Percentiles rank a stretch among this genome's conserved stretches.
Evolutionary conservation across 2,113 vertebrate species (phyloP).

Genomic region (Macrotus californicus): DNA sequence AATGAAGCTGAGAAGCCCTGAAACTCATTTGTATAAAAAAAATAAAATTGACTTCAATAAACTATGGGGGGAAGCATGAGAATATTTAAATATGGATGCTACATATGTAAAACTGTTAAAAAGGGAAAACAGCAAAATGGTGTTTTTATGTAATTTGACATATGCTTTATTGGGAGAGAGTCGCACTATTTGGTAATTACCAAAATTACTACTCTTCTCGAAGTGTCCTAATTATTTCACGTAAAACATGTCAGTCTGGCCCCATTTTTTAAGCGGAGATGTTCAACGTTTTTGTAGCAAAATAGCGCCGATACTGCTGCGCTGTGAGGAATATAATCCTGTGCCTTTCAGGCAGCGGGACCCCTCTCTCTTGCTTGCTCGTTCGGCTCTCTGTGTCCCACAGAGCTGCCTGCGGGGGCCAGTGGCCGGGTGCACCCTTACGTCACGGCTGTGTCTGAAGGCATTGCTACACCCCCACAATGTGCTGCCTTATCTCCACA

Average conservation of each 20-base stretch:
- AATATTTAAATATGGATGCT: not conserved
- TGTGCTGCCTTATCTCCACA: too few species aligned
- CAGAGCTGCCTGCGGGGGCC: too few species aligned
- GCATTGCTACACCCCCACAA: too few species aligned
- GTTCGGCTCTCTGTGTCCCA: too few species aligned
- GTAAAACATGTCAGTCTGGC: constrained; percentile 42
- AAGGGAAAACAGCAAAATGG: not conserved
- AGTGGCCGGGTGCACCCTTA: too few species aligned
- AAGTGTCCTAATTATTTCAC: not conserved
- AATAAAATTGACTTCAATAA: not conserved
- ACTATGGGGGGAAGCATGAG: not conserved
- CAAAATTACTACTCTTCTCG: constrained; percentile 50
- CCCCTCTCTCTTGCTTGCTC: too few species aligned
- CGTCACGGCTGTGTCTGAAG: too few species aligned
- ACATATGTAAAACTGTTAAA: not conserved
- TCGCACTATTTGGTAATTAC: constrained; percentile 51
- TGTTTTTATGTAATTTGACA: not conserved
- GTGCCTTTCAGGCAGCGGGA: too few species aligned
- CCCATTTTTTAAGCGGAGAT: not conserved
- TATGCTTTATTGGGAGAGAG: not conserved
- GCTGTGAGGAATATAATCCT: too few species aligned
- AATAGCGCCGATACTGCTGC: not conserved
- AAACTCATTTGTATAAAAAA: not conserved
- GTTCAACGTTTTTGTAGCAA: not conserved
- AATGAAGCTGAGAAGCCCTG: too few species aligned